Evolutionary conservation across 2,797 vertebrate genomes (phyloP).

Genomic region (Melanotaenia nigrans): DNA sequence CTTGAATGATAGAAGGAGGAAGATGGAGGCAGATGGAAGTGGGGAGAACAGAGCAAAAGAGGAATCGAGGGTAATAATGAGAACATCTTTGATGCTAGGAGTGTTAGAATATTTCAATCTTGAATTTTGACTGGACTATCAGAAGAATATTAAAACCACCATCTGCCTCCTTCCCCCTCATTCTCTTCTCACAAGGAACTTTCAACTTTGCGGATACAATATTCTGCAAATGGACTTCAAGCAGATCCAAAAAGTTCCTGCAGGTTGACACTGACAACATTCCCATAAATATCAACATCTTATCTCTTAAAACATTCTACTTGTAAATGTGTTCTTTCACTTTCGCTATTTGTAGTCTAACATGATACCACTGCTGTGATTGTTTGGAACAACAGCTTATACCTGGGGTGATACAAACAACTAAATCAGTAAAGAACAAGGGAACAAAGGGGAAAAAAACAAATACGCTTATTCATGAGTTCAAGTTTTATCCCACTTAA

Average conservation of each 20-base stretch:
- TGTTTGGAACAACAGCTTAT: constrained; percentile 19
- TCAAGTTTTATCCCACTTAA: constrained; percentile 4
- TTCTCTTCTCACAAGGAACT: constrained; percentile 40
- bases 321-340: background rate
- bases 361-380: constrained; percentile 10
- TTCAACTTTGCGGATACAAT: constrained; percentile 55
- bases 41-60: constrained; percentile 32
- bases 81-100: constrained; percentile 67
- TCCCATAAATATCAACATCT: constrained; percentile 20
- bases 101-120: constrained; percentile 63
- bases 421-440: background rate
- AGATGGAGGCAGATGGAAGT: constrained; percentile 42
- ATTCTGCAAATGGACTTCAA: constrained; percentile 55
- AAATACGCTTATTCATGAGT: constrained; percentile 7
- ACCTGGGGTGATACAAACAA: constrained; percentile 16
- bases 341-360: constrained; percentile 10
- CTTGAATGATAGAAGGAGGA: constrained; percentile 20
- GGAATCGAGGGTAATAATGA: constrained; percentile 55
- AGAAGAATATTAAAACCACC: constrained; percentile 49
- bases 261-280: constrained; percentile 18
- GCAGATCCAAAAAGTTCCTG: constrained; percentile 25
- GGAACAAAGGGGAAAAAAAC: background rate
- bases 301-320: background rate
- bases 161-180: constrained; percentile 22
- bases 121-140: constrained; percentile 61